phyloP scores from a whole-genome alignment of 2,113 vertebrate genomes.

The Anoplopoma fimbria region DNA sequence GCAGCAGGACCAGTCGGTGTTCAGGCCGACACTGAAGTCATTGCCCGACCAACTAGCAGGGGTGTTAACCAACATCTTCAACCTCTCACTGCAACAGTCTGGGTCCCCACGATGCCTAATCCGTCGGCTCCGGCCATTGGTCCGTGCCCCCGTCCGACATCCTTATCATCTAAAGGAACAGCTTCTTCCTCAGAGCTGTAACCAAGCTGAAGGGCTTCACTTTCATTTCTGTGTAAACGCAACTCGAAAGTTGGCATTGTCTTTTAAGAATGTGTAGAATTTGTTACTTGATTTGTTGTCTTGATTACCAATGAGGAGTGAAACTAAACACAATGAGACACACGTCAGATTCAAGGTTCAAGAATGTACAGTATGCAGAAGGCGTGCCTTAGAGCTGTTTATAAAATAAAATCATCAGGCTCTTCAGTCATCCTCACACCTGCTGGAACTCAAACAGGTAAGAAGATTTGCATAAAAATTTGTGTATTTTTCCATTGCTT shows the following conservation, averaged over 20 bases:
- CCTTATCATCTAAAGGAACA: too few species aligned
- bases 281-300: neutral
- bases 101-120: too few species aligned
- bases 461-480: neutral
- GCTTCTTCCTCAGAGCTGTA: too few species aligned
- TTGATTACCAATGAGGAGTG: neutral
- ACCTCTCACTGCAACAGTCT: too few species aligned
- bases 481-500: neutral
- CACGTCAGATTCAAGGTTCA: accelerated
- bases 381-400: neutral
- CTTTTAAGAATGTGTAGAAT: neutral
- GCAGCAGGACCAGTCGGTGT: too few species aligned
- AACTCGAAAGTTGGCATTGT: neutral
- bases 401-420: slow-evolving; percentile 5
- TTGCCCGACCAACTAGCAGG: too few species aligned
- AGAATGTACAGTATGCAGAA: neutral
- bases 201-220: neutral
- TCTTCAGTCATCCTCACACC: neutral
- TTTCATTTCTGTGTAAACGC: neutral
- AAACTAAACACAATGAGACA: neutral
- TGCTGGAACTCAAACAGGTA: slow-evolving; percentile 24
- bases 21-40: too few species aligned
- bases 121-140: too few species aligned
- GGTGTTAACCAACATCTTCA: too few species aligned
- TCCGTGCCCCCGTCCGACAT: too few species aligned